phyloP scores from a whole-genome alignment of 2,797 vertebrate species.

The Tiaroga cobitis region DNA sequence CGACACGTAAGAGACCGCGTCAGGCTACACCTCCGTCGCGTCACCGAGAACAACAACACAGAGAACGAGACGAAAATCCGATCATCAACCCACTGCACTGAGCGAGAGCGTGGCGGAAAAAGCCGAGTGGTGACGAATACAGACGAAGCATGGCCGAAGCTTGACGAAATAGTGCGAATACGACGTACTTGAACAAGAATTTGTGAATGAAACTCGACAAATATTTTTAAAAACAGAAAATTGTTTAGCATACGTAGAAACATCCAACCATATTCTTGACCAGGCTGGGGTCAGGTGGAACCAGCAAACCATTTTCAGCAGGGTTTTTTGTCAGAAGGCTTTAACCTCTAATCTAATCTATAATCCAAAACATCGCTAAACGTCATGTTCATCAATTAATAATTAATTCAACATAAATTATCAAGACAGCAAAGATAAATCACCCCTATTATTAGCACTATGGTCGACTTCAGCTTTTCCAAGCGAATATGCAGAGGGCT shows the following conservation, averaged over 20 bases:
- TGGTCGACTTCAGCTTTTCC: neutral
- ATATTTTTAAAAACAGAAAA: neutral
- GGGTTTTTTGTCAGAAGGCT: neutral
- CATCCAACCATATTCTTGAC: neutral
- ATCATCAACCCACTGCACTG: constrained; percentile 57
- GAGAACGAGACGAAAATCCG: constrained; percentile 86
- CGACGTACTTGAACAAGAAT: neutral
- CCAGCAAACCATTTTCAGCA: neutral
- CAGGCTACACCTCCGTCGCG: constrained; percentile 99
- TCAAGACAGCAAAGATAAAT: constrained; percentile 29
- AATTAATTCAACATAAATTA: constrained; percentile 36
- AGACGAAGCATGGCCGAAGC: constrained; percentile 2
- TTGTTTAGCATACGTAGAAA: neutral
- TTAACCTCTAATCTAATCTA: constrained; percentile 17
- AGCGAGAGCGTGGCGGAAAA: constrained; percentile 63
- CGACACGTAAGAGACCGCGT: constrained; percentile 99
- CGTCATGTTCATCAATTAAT: constrained; percentile 26
- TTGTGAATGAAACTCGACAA: neutral
- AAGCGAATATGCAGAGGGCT: neutral
- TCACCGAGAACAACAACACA: constrained; percentile 90
- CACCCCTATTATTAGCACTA: constrained; percentile 26
- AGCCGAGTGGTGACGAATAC: constrained; percentile 53
- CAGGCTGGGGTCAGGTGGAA: neutral
- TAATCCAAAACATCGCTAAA: constrained; percentile 10
- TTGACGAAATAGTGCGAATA: neutral